These are phyloP conservation scores for Liasis olivaceus DNA, from an alignment of 2,797 vertebrate species.

Conservation along the genomic window DNA sequence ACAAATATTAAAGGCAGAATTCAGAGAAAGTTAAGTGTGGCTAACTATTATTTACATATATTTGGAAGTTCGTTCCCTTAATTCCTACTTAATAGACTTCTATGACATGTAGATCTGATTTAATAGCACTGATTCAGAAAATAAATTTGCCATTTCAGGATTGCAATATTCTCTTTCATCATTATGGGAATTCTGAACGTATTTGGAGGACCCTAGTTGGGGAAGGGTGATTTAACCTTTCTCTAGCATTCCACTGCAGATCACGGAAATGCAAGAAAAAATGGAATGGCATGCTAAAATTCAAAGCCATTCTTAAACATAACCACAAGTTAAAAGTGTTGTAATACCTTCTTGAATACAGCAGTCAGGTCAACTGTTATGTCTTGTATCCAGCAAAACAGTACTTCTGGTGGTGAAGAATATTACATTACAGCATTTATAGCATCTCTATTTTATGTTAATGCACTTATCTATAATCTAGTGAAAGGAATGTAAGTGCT, in stretches of 20 bases:
- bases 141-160: neutral
- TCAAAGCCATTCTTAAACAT: neutral
- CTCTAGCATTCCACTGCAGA: constrained; percentile 12
- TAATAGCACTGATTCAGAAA: neutral
- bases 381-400: neutral
- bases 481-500: constrained; percentile 43
- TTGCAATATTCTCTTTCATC: neutral
- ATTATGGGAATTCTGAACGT: neutral
- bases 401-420: constrained; percentile 8
- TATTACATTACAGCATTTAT: constrained; percentile 33
- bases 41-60: neutral
- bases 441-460: constrained; percentile 52
- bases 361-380: neutral
- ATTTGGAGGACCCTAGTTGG: neutral
- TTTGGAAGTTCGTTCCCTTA: neutral
- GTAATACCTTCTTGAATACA: neutral
- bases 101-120: neutral
- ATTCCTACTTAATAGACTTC: neutral
- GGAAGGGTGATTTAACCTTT: neutral
- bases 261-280: neutral
- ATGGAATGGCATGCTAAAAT: neutral
- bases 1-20: neutral
- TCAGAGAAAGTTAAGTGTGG: neutral
- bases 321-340: neutral
- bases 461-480: constrained; percentile 50